Base-by-base conservation (phyloP, 2,113 vertebrate species). In the Nannobrachium achirus region DNA sequence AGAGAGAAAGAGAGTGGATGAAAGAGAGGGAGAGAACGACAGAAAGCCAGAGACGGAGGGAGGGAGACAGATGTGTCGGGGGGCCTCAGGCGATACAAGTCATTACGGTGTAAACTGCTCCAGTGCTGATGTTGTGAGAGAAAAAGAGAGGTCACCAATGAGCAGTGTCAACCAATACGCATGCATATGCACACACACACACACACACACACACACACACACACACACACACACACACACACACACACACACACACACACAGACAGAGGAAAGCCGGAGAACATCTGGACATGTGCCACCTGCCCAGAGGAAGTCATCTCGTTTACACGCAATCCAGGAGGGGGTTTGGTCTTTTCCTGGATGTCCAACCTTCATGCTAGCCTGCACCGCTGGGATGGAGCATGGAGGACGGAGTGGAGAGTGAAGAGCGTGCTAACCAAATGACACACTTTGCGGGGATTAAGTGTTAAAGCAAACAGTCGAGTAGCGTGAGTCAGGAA, bases 41-140 rank as follows among this genome's bases (percentile, higher is more conserved):
- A 76, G 83, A 3, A 33, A 33, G 25, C 25, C 25, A 87, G 84
- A 61, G 62, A 73, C 66, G 86, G 83, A 82, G 75, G 83, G 86
- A 87, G 89, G 71, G 78, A 81, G 65, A 67, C 88, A 87, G 89
- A 93, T 90, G 92, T 90, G 91, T 89, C 88, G 69, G 33, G 69
- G 75, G 87, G 90, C 92, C 91, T 86, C 79, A 56, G 91, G 92
- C 92, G 50, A 85, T 87, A 89, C 86, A 86, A 92, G 90, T 91
- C 91, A 93, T 92, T 92, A 93, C 76, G 85, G 89, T 87, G 86
- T 90, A 92, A 92, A 92, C 87, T 85, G 89, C 85, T 78, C 78
- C 77, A 76, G 75, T 88, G 83, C 79, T 81, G 89, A 88, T 89
- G 70, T 88, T 87, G 78, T 79, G 67, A 63, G 86, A 81, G 81